Evolutionary conservation across 2,797 vertebrate genomes (phyloP).

Genomic region (Bryconaethiops microstoma): DNA sequence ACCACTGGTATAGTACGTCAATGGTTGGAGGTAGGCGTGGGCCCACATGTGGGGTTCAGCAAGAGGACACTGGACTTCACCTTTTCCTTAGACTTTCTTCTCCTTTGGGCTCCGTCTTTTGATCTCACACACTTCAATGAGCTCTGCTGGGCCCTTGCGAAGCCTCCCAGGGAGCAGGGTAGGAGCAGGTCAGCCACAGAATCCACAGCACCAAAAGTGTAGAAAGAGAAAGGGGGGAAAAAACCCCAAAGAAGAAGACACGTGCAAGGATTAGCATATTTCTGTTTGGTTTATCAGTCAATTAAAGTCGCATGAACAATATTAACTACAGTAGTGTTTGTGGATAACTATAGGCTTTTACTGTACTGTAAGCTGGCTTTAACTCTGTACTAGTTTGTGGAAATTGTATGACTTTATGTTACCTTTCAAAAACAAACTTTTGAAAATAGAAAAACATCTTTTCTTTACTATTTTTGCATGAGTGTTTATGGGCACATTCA

Average conservation of each 20-base stretch:
- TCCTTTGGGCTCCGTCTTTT: conserved; percentile 30
- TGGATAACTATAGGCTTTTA: not conserved
- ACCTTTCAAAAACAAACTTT: conserved; percentile 2
- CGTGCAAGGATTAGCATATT: not conserved
- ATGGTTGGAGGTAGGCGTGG: conserved; percentile 3
- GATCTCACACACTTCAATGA: conserved; percentile 36
- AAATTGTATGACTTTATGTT: not conserved
- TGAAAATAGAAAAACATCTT: not conserved
- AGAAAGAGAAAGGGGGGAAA: not conserved
- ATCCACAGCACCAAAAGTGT: not conserved
- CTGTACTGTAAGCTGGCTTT: not conserved
- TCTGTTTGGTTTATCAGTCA: not conserved
- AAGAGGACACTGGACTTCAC: conserved; percentile 10
- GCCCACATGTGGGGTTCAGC: conserved; percentile 23
- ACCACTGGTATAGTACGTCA: not conserved
- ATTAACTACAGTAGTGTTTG: not conserved
- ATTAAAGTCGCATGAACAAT: not conserved
- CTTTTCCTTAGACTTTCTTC: conserved; percentile 27
- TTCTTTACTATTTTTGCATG: not conserved
- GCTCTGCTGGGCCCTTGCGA: conserved; percentile 1
- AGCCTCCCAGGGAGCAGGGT: conserved; percentile 10
- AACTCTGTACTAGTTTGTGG: not conserved
- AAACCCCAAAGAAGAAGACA: conserved; percentile 5
- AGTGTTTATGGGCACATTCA: not conserved
- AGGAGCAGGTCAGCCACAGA: conserved; percentile 18